These are phyloP conservation scores for Merodon equestris DNA, from an alignment of 2,888 invertebrate species.

Conservation along the genomic window DNA sequence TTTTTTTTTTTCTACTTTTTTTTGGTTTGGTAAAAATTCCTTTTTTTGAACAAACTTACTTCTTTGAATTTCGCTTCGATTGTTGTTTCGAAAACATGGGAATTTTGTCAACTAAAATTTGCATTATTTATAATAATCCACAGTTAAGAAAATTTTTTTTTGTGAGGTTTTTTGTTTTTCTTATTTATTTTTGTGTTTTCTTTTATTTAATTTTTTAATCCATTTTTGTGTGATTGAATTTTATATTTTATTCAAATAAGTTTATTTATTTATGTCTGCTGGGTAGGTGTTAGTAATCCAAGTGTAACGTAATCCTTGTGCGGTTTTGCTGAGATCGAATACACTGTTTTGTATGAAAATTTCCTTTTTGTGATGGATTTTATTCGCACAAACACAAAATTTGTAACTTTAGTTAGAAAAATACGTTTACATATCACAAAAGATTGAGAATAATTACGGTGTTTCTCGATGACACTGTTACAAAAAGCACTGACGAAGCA, in stretches of 20 bases:
- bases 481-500: slow-evolving; percentile 42
- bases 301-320: slow-evolving; percentile 47
- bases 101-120: slow-evolving; percentile 79
- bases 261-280: slow-evolving; percentile 21
- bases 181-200: slow-evolving; percentile 19
- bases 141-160: slow-evolving; percentile 60
- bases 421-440: slow-evolving; percentile 37
- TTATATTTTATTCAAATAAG: slow-evolving; percentile 17
- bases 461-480: slow-evolving; percentile 36
- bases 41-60: slow-evolving; percentile 73
- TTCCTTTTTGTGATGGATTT: slow-evolving; percentile 21
- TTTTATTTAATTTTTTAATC: not conserved
- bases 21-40: slow-evolving; percentile 15
- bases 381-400: slow-evolving; percentile 13
- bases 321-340: slow-evolving; percentile 30
- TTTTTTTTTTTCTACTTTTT: slow-evolving; percentile 24
- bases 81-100: slow-evolving; percentile 79
- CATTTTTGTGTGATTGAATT: slow-evolving; percentile 11
- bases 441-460: too few relatives aligned
- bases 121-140: slow-evolving; percentile 75
- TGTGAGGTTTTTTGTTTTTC: slow-evolving; percentile 50
- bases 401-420: slow-evolving; percentile 19
- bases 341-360: not conserved
- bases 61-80: slow-evolving; percentile 79
- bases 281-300: slow-evolving; percentile 39